These are phyloP conservation scores for Mamestra configurata DNA, from an alignment of 1,140 invertebrate species.

Conservation along the genomic window DNA sequence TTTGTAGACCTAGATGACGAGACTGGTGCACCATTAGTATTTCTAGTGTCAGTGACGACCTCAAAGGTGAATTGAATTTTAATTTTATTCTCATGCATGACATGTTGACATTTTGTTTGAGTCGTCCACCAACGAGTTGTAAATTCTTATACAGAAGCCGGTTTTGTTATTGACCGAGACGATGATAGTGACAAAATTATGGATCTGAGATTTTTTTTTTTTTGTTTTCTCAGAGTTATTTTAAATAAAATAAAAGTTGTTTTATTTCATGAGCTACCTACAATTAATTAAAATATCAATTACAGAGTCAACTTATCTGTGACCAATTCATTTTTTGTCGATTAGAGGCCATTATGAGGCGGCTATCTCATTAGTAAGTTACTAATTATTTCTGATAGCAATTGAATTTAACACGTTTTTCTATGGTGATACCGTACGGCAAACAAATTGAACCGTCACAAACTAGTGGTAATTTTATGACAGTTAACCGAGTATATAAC, in stretches of 20 bases:
- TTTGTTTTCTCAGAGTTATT: background rate
- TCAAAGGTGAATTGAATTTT: constrained; percentile 48
- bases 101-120: constrained; percentile 43
- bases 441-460: background rate
- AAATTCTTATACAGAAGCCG: constrained; percentile 31
- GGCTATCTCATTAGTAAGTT: background rate
- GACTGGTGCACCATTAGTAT: background rate
- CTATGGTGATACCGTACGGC: background rate
- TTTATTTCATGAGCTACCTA: background rate
- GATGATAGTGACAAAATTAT: background rate
- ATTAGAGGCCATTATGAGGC: background rate
- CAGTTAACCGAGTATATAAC: background rate
- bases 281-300: background rate
- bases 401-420: background rate
- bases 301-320: background rate
- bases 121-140: background rate
- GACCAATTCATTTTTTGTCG: background rate
- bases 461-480: background rate
- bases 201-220: background rate
- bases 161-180: background rate
- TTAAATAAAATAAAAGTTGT: background rate
- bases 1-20: constrained; percentile 3
- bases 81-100: constrained; percentile 37
- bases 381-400: constrained; percentile 5
- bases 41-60: constrained; percentile 28